Percentiles rank a stretch among this genome's conserved stretches.
Evolutionary conservation across 2,113 vertebrate genomes (phyloP).

Genomic region (Mionectes macconnelli): DNA sequence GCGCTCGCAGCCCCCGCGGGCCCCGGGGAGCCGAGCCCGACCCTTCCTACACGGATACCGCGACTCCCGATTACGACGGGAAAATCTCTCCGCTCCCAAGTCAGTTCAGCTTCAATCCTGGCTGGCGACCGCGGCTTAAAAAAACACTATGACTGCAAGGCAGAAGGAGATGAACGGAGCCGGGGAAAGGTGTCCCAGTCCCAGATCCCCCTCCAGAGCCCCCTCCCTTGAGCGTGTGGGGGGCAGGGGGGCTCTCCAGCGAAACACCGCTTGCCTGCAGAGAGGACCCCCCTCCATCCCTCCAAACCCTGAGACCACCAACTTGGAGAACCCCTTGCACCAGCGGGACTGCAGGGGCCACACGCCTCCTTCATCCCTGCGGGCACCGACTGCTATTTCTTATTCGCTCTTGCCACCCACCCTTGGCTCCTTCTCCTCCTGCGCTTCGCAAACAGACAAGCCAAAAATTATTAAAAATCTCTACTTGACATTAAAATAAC

Average conservation of each 20-base stretch:
- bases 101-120: not conserved
- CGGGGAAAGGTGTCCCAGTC: not conserved
- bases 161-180: not conserved
- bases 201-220: not conserved
- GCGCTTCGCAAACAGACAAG: not conserved
- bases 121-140: not conserved
- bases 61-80: not conserved
- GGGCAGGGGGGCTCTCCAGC: not conserved
- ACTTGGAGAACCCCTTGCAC: conserved; percentile 23
- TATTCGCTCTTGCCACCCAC: not conserved
- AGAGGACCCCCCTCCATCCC: not conserved
- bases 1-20: not conserved
- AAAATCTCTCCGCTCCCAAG: not conserved
- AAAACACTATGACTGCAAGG: not conserved
- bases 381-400: not conserved
- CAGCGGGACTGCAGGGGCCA: not conserved
- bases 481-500: not conserved
- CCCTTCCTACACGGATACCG: not conserved
- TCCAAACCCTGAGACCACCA: conserved; percentile 44
- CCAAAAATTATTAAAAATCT: not conserved
- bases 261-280: conserved; percentile 8
- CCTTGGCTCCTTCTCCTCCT: not conserved
- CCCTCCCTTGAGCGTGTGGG: not conserved
- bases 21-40: not conserved
- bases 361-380: not conserved